phyloP scores from a whole-genome alignment of 1,140 invertebrate genomes.

The Drosophila nebulosa region DNA sequence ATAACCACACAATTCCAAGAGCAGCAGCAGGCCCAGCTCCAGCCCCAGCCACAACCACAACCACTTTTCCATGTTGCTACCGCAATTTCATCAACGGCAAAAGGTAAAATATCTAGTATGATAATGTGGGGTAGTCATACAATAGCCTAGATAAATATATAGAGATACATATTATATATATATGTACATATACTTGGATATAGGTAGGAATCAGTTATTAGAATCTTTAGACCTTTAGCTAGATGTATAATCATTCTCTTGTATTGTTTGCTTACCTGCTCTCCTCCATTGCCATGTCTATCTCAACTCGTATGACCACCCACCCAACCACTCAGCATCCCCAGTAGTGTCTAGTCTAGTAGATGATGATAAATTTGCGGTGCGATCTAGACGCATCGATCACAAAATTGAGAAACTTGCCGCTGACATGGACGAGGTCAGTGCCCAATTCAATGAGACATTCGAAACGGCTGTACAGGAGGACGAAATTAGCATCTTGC shows the following conservation, averaged over 20 bases:
- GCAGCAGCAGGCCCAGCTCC: slow-evolving; percentile 25
- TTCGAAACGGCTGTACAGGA: slow-evolving; percentile 67
- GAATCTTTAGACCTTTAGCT: slow-evolving; percentile 54
- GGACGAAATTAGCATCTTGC: slow-evolving; percentile 75
- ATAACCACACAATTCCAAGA: slow-evolving; percentile 59
- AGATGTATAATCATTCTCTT: slow-evolving; percentile 42
- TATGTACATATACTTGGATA: not conserved
- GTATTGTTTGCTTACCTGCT: slow-evolving; percentile 61
- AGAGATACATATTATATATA: not conserved
- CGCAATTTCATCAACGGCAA: slow-evolving; percentile 47
- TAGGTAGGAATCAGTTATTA: slow-evolving; percentile 25
- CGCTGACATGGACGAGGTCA: slow-evolving; percentile 77
- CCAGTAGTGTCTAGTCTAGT: slow-evolving; percentile 52
- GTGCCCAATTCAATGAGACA: slow-evolving; percentile 63
- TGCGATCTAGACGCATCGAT: slow-evolving; percentile 81
- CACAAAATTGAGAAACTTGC: slow-evolving; percentile 84
- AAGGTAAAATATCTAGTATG: slow-evolving; percentile 57
- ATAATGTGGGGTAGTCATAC: slow-evolving; percentile 41
- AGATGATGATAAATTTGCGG: slow-evolving; percentile 73
- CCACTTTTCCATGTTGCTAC: slow-evolving; percentile 33
- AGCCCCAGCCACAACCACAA: slow-evolving; percentile 26
- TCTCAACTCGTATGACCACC: not conserved
- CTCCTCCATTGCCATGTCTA: slow-evolving; percentile 22
- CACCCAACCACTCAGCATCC: not conserved
- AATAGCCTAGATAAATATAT: slow-evolving; percentile 13